Conservation (phyloP, 2,888 invertebrate species). For the Dolichopus griseipennis region DNA sequence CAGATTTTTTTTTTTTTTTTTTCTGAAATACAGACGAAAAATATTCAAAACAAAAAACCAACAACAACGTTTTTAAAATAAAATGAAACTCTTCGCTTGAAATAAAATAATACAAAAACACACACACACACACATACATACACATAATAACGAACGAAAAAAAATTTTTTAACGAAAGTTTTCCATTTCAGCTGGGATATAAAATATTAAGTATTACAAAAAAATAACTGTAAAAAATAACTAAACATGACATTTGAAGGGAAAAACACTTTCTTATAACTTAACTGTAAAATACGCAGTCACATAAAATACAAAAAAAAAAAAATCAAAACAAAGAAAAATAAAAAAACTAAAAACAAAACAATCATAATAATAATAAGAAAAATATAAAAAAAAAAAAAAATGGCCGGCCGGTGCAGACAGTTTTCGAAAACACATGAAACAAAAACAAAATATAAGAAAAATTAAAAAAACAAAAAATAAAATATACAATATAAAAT, state of each 20-base stretch:
- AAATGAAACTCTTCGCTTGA: too few species aligned
- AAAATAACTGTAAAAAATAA: background rate
- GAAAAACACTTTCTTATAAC: background rate
- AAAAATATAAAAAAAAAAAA: background rate
- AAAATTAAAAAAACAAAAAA: background rate
- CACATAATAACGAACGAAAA: too few species aligned
- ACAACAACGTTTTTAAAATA: too few species aligned
- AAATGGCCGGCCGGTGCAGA: constrained; percentile 6
- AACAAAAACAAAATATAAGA: background rate
- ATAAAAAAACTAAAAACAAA: background rate
- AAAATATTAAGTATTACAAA: background rate
- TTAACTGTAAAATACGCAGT: constrained; percentile 2
- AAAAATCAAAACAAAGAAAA: background rate
- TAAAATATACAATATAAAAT: background rate
- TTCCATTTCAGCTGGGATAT: background rate
- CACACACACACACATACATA: too few species aligned
- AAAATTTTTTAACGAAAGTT: constrained; percentile 1
- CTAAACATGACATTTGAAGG: background rate
- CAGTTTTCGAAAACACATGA: background rate
- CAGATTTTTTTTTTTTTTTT: too few species aligned
- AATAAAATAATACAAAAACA: too few species aligned
- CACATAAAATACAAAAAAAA: too few species aligned
- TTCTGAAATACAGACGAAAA: too few species aligned
- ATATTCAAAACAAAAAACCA: too few species aligned
- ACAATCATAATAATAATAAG: background rate